Base-by-base conservation (phyloP, 2,113 vertebrate species). In the Pluvialis apricaria region DNA sequence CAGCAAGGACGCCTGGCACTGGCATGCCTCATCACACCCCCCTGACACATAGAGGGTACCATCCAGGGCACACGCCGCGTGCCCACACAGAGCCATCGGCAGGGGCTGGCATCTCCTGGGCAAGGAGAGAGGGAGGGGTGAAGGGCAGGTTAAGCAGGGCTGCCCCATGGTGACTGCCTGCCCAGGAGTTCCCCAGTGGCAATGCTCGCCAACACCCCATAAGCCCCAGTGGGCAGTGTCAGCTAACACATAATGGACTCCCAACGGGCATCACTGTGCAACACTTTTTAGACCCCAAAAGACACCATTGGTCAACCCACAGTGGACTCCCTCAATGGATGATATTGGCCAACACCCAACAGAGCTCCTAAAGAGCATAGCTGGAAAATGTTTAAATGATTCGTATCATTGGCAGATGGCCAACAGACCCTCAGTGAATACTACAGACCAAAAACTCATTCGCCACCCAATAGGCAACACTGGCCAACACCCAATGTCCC, bases 31-130 rank as follows among this genome's bases (percentile, higher is more conserved):
- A 3, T 97, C 97, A 9, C 96, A 98, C 9, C 98, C 98, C 16
- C 98, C 98, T 0, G 98, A 98, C 32, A 98, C 60, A 6, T 98
- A 99, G 84, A 98, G 75, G 32, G 61, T 94, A 19, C 97, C 98
- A 4, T 98, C 98, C 94, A 98, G 86, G 88, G 97, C 76, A 26
- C 98, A 97, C 0, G 98, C 98, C 0, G 98, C 98, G 0, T 98
- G 98, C 52, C 98, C 98, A 65, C 98, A 98, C 68, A 98, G 72
- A 11, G 97, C 90, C 60, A 34, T 69, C 2, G 98, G 98, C 76
- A 99, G 98, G 8, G 97, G 94, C 90, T 97, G 97, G 60, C 98
- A 98, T 8, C 71, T 88, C 96, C 98, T 98, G 83, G 28, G 92
- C 40, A 58, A 71, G 57, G 77, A 96, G n/a, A 92, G 69, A 95